Percentiles rank a stretch among this genome's conserved stretches.
Conservation (phyloP, 2,888 invertebrate genomes). For the Dromius quadrimaculatus region DNA sequence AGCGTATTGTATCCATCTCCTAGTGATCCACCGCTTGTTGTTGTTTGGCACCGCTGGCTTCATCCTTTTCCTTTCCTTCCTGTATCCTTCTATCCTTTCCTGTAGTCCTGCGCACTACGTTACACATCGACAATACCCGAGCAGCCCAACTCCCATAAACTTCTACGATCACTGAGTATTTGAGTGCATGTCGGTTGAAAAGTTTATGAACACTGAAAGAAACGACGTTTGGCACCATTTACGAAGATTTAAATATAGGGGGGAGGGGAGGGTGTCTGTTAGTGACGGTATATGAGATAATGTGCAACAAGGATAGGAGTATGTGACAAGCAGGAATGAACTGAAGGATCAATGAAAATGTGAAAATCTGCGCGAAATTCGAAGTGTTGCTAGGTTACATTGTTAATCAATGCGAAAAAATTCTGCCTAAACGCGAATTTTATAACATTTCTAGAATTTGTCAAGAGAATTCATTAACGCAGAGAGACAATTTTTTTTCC, state of each 20-base stretch:
- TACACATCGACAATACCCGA: not conserved
- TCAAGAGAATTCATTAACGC: no score
- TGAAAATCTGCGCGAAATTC: no score
- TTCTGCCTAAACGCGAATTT: no score
- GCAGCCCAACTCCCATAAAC: not conserved
- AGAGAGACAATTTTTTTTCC: no score
- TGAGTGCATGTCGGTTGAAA: not conserved
- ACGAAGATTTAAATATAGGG: not conserved
- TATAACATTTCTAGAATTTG: no score
- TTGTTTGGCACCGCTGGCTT: conserved; percentile 20
- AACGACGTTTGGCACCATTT: not conserved
- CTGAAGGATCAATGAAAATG: no score
- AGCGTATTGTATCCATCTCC: conserved; percentile 41
- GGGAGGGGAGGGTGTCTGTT: not conserved
- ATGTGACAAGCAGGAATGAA: no score
- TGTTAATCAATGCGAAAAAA: no score
- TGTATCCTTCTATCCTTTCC: no score
- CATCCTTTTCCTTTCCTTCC: not conserved
- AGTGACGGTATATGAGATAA: no score
- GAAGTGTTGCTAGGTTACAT: no score
- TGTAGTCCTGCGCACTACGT: conserved; percentile 1
- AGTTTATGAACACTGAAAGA: not conserved
- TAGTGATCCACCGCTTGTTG: conserved; percentile 23
- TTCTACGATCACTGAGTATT: not conserved
- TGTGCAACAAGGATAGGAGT: no score